Conservation (phyloP, 2,888 invertebrate genomes). For the Ochlodes sylvanus region DNA sequence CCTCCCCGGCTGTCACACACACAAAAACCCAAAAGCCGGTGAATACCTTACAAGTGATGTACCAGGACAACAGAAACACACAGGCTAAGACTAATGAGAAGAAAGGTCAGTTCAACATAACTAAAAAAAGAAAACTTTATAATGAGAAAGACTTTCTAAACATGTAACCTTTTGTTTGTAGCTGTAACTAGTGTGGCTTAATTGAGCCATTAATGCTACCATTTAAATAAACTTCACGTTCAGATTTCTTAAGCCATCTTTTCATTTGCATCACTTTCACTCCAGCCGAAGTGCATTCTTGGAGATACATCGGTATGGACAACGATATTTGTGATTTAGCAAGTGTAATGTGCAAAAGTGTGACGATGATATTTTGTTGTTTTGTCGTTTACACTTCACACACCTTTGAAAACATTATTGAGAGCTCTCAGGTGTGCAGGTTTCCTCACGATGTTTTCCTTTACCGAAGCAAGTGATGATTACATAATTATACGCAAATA, state of each 20-base stretch:
- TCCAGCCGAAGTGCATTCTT: conserved; percentile 36
- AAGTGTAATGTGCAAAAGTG: too few species aligned
- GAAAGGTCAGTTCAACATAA: conserved; percentile 72
- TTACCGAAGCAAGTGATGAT: too few species aligned
- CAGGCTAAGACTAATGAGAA: conserved; percentile 53
- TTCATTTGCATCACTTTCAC: conserved; percentile 51
- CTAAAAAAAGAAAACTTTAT: conserved; percentile 76
- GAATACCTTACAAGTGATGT: conserved; percentile 68
- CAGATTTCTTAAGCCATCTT: conserved; percentile 43
- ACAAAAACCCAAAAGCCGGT: conserved; percentile 49
- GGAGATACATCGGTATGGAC: background rate
- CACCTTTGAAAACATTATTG: too few species aligned
- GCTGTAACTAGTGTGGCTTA: conserved; percentile 34
- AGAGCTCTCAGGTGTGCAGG: too few species aligned
- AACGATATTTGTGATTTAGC: background rate
- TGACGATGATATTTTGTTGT: too few species aligned
- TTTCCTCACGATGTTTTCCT: too few species aligned
- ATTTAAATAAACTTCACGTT: conserved; percentile 50
- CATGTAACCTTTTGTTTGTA: conserved; percentile 52
- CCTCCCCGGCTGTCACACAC: conserved; percentile 16
- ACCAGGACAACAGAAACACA: conserved; percentile 59
- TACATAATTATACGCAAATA: too few species aligned
- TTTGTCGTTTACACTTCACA: too few species aligned
- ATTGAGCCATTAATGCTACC: conserved; percentile 43
- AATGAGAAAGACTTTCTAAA: conserved; percentile 73